Evolutionary conservation across 2,113 vertebrate genomes (phyloP).

Genomic region (Callaeas wilsoni): DNA sequence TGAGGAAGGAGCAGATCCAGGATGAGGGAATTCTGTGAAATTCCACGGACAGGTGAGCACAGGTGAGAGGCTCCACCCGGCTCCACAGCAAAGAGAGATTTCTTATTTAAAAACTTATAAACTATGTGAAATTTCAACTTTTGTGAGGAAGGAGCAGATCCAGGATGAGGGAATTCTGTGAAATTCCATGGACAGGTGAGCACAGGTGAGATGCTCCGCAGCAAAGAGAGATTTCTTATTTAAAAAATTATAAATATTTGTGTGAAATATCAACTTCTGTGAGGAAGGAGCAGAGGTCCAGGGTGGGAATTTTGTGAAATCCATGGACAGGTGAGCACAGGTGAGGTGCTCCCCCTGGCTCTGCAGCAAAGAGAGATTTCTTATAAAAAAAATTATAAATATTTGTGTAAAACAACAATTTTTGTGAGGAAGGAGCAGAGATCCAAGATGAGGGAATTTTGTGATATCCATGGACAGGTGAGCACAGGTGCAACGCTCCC

Average conservation of each 20-base stretch:
- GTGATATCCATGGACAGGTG: background rate
- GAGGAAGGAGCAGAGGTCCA: background rate
- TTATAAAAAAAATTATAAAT: background rate
- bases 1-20: background rate
- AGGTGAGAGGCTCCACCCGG: too few relatives aligned
- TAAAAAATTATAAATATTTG: background rate
- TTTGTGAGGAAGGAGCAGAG: background rate
- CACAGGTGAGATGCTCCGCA: background rate
- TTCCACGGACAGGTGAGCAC: background rate
- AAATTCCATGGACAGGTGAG: background rate
- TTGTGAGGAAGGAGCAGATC: background rate
- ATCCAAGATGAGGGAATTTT: background rate
- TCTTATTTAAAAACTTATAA: too few relatives aligned
- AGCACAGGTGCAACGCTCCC: background rate
- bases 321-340: background rate
- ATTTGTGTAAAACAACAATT: too few relatives aligned
- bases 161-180: background rate
- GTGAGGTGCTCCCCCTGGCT: background rate
- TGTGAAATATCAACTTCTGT: too few relatives aligned
- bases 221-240: background rate
- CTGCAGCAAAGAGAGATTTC: background rate
- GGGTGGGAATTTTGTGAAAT: background rate
- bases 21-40: background rate
- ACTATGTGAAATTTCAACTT: too few relatives aligned
- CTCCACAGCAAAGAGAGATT: too few relatives aligned